Base-by-base conservation (phyloP, 2,113 vertebrate species). In the Empidonax alnorum region DNA sequence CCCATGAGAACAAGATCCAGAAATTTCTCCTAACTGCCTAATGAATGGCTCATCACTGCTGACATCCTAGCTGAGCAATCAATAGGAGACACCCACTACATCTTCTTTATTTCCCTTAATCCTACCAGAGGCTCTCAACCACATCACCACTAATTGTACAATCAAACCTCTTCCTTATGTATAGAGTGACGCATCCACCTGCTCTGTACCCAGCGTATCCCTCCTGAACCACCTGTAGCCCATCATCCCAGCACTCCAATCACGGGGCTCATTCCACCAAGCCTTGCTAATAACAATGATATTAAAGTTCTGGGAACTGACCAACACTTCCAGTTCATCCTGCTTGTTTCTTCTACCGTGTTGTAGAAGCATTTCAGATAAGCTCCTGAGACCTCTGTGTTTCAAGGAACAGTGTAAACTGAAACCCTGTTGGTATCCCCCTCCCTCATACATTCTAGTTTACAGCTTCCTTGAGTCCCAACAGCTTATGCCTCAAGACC, bases 401-500 rank as follows among this genome's bases (percentile, higher is more conserved):
- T 68, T 22, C 44, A 50, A 92, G 23, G 2, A 74, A 8, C 30
- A 61, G 20, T 16, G 9, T 24, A 56, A 74, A 27, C 7, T 30
- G 50, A 41, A 75, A 52, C 39, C 12, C 21, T 44, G 7, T 4
- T 53, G 27, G 13, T 41, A 71, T 7, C 3, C 15, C 16, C 6
- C 12, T 74, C 3, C 19, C 18, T 22, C 33, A 15, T 0, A 3
- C 2, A 21, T 30, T 79, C 13, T 63, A 55, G 16, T 27, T 66
- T 31, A 71, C 42, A 47, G 33, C 6, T 61, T 11, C 39, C 37
- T 77, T 2, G 2, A 80, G 33, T 21, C 33, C 22, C 1, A 11
- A 3, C 25, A 89, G 16, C 16, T 63, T 71, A 28, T 1, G 1
- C 3, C n/a, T 28, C 31, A 65, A 77, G 53, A 69, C 0, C 0